Evolutionary conservation across 1,140 invertebrate genomes (phyloP).

Genomic region (Doryteuthis pealeii): DNA sequence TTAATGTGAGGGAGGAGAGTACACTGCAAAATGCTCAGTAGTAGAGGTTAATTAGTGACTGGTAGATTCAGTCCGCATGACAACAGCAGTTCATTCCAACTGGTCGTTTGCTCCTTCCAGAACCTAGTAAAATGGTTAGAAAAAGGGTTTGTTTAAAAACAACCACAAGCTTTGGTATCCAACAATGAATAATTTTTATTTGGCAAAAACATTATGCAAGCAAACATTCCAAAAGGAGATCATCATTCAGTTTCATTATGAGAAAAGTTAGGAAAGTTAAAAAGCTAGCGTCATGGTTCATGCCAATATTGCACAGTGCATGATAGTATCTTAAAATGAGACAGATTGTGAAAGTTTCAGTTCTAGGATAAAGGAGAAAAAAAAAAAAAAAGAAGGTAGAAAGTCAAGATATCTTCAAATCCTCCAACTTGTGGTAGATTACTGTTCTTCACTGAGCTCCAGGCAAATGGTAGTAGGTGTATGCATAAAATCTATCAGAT

Average conservation of each 20-base stretch:
- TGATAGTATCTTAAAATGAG: neutral
- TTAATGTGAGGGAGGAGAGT: no score
- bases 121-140: slow-evolving; percentile 7
- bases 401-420: neutral
- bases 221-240: slow-evolving; percentile 1
- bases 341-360: neutral
- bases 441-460: neutral
- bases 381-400: no score
- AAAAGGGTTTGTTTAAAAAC: slow-evolving; percentile 2
- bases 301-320: slow-evolving; percentile 4
- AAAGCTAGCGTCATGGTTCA: slow-evolving; percentile 3
- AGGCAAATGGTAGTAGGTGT: neutral
- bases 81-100: slow-evolving; percentile 5
- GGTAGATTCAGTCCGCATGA: slow-evolving; percentile 7
- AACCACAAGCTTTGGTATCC: neutral
- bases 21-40: slow-evolving; percentile 13
- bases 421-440: neutral
- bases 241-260: neutral
- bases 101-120: slow-evolving; percentile 10
- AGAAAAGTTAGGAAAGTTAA: neutral
- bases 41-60: neutral
- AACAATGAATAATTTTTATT: no score
- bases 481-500: slow-evolving; percentile 6
- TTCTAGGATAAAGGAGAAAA: neutral
- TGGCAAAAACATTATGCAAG: slow-evolving; percentile 11